These are phyloP conservation scores for Schizaphis graminum DNA, from an alignment of 2,888 invertebrate genomes.

Conservation along the genomic window DNA sequence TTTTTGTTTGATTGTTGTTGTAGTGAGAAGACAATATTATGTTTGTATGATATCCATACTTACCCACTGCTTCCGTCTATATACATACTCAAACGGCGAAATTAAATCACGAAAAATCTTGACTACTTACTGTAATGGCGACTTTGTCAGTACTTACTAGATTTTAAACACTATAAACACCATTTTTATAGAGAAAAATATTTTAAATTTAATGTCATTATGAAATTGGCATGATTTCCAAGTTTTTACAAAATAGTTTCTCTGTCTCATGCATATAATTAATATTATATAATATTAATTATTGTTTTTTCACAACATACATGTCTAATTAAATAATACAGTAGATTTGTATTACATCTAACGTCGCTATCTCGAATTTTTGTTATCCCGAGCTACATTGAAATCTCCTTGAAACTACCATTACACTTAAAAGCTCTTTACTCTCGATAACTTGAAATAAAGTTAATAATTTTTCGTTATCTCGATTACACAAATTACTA, in stretches of 20 bases:
- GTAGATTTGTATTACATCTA: too few relatives aligned
- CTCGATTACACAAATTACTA: too few relatives aligned
- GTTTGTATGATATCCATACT: too few relatives aligned
- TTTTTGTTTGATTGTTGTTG: too few relatives aligned
- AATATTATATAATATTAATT: not conserved
- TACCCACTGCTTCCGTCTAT: not conserved
- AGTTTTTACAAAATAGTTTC: not conserved
- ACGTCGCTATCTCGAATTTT: too few relatives aligned
- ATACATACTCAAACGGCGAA: not conserved
- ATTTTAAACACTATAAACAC: not conserved
- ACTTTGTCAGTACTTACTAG: not conserved
- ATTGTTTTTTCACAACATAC: not conserved
- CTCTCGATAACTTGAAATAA: too few relatives aligned
- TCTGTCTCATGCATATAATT: not conserved
- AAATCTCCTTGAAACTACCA: too few relatives aligned
- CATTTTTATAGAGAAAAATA: not conserved
- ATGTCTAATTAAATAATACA: not conserved
- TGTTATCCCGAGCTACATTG: too few relatives aligned
- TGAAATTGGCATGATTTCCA: not conserved
- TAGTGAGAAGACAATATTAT: too few relatives aligned
- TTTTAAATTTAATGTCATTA: not conserved
- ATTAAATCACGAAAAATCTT: not conserved
- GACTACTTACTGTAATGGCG: too few relatives aligned
- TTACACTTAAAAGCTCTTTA: too few relatives aligned
- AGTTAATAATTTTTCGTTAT: too few relatives aligned